Base-by-base conservation (phyloP, 2,113 vertebrate species). In the Dryoscopus gambensis region DNA sequence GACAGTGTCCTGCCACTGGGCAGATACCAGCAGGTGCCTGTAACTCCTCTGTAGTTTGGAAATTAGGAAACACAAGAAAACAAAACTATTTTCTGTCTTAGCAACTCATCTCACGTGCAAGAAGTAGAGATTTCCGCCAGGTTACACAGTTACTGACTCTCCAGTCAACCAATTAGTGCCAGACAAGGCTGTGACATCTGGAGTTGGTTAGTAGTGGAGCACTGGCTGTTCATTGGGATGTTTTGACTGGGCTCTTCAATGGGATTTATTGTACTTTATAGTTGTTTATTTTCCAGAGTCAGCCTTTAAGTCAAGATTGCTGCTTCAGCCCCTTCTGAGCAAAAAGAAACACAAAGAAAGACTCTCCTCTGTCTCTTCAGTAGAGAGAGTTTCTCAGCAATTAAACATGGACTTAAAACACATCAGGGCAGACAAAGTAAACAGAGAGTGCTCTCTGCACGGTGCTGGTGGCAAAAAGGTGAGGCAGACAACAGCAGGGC, bases 211-310 rank as follows among this genome's bases (percentile, higher is more conserved):
- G 85, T 98, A 98, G 85, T 37, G 89, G 79, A 93, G 92, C 96
- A 97, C 97, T 97, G 93, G 89, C 91, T 81, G 96, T 96, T 97
- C 96, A 92, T 69, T 69, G 97, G 93, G 96, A 97, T 98, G 98
- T 98, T 98, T 98, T 98, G 98, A 98, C 98, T 98, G 97, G 96
- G 96, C 97, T 95, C 87, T 97, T 96, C 97, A 97, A 96, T 95
- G 97, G 96, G 97, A 97, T 97, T 98, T 98, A 98, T 98, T 97
- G 93, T 97, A 96, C 95, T 96, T 97, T 98, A 97, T 98, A 71
- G 78, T 90, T 98, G 97, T 98, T 98, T 98, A 97, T 98, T 98
- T 98, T 98, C 97, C 97, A 98, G 97, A 98, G 92, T 95, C 97
- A 96, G 96, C 74, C 97, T 96, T 97, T 95, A 98, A 98, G 96